These are phyloP conservation scores for Tetraodon nigroviridis DNA, from an alignment of 2,113 vertebrate genomes.

Conservation along the genomic window DNA sequence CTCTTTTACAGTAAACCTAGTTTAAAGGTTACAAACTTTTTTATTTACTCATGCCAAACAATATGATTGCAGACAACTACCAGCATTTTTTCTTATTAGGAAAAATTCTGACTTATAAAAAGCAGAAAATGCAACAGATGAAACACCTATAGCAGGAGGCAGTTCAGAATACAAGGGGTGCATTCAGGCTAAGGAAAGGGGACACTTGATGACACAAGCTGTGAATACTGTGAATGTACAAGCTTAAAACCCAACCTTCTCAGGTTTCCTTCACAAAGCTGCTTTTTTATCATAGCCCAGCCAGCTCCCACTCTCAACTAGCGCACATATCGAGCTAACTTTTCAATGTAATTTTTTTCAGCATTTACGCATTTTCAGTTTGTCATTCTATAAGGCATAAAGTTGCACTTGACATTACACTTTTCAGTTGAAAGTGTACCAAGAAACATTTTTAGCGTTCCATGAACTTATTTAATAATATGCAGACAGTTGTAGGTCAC, in stretches of 20 bases:
- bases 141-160: too few relatives aligned
- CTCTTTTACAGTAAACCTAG: constrained; percentile 49
- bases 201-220: constrained; percentile 54
- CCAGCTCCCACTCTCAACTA: constrained; percentile 36
- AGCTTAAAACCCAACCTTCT: constrained; percentile 49
- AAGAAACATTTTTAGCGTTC: too few relatives aligned
- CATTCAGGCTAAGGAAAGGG: constrained; percentile 45
- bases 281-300: constrained; percentile 43
- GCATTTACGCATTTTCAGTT: constrained; percentile 22
- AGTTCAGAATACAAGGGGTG: constrained; percentile 33
- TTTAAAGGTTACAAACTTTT: constrained; percentile 45
- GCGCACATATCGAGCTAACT: constrained; percentile 35
- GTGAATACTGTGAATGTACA: constrained; percentile 40
- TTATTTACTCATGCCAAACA: constrained; percentile 25
- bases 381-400: constrained; percentile 40
- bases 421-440: too few relatives aligned
- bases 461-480: too few relatives aligned
- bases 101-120: background rate
- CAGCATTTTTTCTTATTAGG: background rate
- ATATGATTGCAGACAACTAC: constrained; percentile 28
- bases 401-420: constrained; percentile 18
- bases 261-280: constrained; percentile 65
- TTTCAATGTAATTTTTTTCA: constrained; percentile 22
- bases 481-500: background rate
- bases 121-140: background rate